Evolutionary conservation across 2,113 vertebrate genomes (phyloP), one percentile per base, ranked within the genome.

Genomic region (Puma concolor): DNA sequence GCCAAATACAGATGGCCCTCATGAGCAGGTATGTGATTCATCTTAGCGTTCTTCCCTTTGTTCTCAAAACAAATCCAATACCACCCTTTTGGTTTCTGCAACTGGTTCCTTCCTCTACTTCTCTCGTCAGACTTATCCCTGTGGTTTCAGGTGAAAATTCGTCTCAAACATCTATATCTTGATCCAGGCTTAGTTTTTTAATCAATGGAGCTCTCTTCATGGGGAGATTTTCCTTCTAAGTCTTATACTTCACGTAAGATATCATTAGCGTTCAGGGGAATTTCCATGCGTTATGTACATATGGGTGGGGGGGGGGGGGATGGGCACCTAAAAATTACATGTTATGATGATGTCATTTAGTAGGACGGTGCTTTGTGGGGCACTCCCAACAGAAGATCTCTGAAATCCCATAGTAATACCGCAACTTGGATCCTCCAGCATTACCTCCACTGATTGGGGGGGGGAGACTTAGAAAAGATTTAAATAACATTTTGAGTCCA

Each of bases 21-120:
- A 76, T 72, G 12, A 60, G 19, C 15, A 41, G 10, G 21, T 1
- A 41, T n/a, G 9, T 0, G 3, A 87, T 76, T 60, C 54, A n/a
- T n/a, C 2, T 0, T 80, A 50, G 12, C 1, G 9, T 44, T 66
- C 6, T n/a, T 1, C 7, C 63, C 66, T 60, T 66, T 9, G 0
- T 50, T 86, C 66, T 84, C 21, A 36, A 57, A 69, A 6, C 12
- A 29, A 0, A 0, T 15, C 17, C 38, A 36, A n/a, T n/a, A 19
- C 4, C 21, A 54, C 1, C n/a, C 27, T 83, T 64, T 60, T 16
- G n/a, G 4, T 31, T 81, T 67, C 41, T 54, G 4, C 23, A 52
- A 15, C 0, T 23, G 71, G 27, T 41, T 92, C 38, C 38, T 50
- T 71, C 10, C 11, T 15, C 11, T 6, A 15, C 54, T 80, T n/a